A percentile compares a stretch with the other conserved stretches of the same genome.
Evolutionary conservation across 2,113 vertebrate genomes (phyloP).

Genomic region (Seriola aureovittata): DNA sequence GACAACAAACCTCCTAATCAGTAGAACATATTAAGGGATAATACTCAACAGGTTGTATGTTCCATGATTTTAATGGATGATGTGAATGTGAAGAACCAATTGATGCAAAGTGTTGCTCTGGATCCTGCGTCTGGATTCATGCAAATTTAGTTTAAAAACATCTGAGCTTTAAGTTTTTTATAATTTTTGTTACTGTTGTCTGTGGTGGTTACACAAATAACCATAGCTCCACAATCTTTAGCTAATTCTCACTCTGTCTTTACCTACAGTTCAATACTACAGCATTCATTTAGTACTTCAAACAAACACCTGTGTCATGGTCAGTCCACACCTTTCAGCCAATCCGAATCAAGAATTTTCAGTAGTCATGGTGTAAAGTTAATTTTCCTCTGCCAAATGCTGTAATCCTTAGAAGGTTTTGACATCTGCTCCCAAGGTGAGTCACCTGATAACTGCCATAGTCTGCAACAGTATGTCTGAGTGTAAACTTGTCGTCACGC

Average conservation of each 20-base stretch:
- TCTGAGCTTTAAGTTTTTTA: not conserved
- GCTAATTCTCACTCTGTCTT: too few relatives aligned
- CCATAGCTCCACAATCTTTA: not conserved
- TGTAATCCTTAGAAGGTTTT: not conserved
- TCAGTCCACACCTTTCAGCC: not conserved
- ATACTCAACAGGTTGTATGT: too few relatives aligned
- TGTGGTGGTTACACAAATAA: not conserved
- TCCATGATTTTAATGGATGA: too few relatives aligned
- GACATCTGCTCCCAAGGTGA: not conserved
- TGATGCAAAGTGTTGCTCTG: too few relatives aligned
- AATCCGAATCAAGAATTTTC: not conserved
- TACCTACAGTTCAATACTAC: too few relatives aligned
- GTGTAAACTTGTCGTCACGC: not conserved
- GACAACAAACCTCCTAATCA: too few relatives aligned
- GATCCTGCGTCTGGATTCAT: too few relatives aligned
- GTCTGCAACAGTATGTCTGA: not conserved
- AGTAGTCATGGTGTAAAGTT: not conserved
- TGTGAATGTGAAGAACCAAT: too few relatives aligned
- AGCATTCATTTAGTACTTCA: too few relatives aligned
- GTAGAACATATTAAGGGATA: too few relatives aligned
- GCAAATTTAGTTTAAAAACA: too few relatives aligned
- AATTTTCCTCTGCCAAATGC: not conserved
- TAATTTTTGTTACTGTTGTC: not conserved
- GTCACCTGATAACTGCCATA: not conserved
- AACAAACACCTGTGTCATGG: too few relatives aligned